Base-by-base conservation (phyloP, 1,140 invertebrate species). In the Listronotus bonariensis region DNA sequence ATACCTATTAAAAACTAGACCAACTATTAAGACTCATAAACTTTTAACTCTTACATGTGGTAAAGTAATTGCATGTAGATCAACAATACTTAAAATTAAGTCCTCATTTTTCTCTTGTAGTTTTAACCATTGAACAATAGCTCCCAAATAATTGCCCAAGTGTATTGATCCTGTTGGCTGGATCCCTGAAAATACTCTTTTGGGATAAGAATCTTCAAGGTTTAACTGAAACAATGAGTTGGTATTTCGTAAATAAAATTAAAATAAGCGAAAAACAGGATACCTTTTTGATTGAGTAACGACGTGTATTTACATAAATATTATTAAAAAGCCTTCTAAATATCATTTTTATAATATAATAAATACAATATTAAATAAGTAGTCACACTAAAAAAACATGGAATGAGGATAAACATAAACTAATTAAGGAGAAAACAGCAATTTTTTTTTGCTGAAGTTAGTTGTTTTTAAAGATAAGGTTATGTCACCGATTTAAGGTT, bases 121-220 rank as follows among this genome's bases (percentile, higher is more conserved):
- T 14, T 89, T 79, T 7, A 92, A 83, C 91, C 96, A 99, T 76
- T 90, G 89, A 57, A 87, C 83, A 42, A 99, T 87, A 0, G 94
- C 96, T 43, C 96, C 96, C 72, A 98, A 88, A 81, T 99, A 99
- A 83, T 99, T 99, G 3, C 97, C 97, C 48, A 99, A 81, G 81
- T 99, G 97, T 43, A 97, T 81, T 6, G 86, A 81, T 15, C 97
- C 96, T 6, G 97, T 98, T 3, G 97, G 97, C 80, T 99, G 97
- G 75, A 99, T 92, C 11, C 96, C 97, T 9, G 96, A 95, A 72
- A 98, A 91, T 72, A 96, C 84, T 71, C 84, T 83, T 42, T 78
- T 80, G 0, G 83, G 82, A 54, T 63, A 67, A 26, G 41, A 34
- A 1, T 36, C 26, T 2, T 52, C n/a, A 6, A n/a, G n/a, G 26